Base-by-base conservation (phyloP, 2,888 invertebrate genomes). In the Epiblema foenella region DNA sequence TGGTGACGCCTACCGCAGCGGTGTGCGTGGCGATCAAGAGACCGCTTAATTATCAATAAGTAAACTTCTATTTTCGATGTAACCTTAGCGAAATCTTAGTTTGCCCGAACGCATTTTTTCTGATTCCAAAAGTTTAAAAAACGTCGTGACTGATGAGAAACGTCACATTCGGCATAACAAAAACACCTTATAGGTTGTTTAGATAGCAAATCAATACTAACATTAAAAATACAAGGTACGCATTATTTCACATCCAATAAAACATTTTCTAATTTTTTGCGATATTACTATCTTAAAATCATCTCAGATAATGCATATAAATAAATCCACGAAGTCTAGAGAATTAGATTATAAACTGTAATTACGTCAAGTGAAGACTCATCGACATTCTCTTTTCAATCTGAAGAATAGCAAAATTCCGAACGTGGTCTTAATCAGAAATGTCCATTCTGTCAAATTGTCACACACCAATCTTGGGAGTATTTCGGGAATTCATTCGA, bases 381-480 rank as follows among this genome's bases (percentile, higher is more conserved):
- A 8, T 46, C 33, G 57, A 33, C 20, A 12, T 56, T 57, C 33
- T 37, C 37, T 67, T 37, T 49, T n/a, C 33, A 46, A 20, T 17
- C 58, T 10, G 20, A 57, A 15, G 33, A 66, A 54, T 2, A 4
- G 51, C 51, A 33, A 37, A 11, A 17, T 56, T 20, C 37, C 20
- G 37, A 39, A 20, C 12, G 37, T 18, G 51, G 51, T n/a, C 20
- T 24, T 59, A 20, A n/a, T 11, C 12, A 68, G 24, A 56, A 29
- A n/a, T 37, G 29, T 17, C 17, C 20, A 39, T 39, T 59, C 18
- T 33, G 33, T 33, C 33, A 33, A 33, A 52, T 58, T 20, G 9
- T 51, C n/a, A 49, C 15, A 15, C 46, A 18, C 37, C n/a, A 37
- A 59, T 51, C 42, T 29, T 51, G 51, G 46, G 42, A 65, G 46